Conservation (phyloP, 37 sponge, comb jelly and placozoan species). For the Aplysina aerophoba region DNA sequence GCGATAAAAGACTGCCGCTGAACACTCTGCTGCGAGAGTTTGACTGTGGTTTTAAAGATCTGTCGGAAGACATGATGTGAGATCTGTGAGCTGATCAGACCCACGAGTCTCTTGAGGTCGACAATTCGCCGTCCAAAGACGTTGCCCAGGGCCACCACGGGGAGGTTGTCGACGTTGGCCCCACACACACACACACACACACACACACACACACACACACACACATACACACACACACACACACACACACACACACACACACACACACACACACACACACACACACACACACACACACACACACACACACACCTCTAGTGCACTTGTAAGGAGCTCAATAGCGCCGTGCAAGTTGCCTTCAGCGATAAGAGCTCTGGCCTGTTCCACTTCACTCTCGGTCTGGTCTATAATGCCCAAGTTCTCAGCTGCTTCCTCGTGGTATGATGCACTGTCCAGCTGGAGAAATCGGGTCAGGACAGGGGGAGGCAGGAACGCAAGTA, state of each 20-base stretch:
- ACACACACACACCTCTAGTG: constrained; percentile 55
- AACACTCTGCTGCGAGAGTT: neutral
- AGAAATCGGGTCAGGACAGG: neutral
- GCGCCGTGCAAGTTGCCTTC: constrained; percentile 52
- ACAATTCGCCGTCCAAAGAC: no score
- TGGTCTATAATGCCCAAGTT: constrained; percentile 15
- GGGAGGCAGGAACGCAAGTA: no score
- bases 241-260: no score
- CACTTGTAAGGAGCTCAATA: constrained; percentile 46
- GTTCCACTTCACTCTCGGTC: constrained; percentile 4
- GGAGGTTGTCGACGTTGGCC: neutral
- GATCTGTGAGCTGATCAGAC: constrained; percentile 1
- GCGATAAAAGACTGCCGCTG: neutral
- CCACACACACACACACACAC: no score
- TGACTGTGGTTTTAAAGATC: neutral
- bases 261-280: neutral
- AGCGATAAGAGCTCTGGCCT: constrained; percentile 22
- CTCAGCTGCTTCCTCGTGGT: constrained; percentile 23
- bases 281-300: constrained; percentile 15
- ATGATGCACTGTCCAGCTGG: neutral
- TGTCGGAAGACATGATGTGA: neutral
- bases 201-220: no score
- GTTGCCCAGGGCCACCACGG: neutral
- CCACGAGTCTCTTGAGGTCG: neutral
- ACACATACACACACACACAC: no score